A percentile compares a stretch with the other conserved stretches of the same genome.
phyloP scores from a whole-genome alignment of 2,113 vertebrate species.

The Pangasianodon hypophthalmus region DNA sequence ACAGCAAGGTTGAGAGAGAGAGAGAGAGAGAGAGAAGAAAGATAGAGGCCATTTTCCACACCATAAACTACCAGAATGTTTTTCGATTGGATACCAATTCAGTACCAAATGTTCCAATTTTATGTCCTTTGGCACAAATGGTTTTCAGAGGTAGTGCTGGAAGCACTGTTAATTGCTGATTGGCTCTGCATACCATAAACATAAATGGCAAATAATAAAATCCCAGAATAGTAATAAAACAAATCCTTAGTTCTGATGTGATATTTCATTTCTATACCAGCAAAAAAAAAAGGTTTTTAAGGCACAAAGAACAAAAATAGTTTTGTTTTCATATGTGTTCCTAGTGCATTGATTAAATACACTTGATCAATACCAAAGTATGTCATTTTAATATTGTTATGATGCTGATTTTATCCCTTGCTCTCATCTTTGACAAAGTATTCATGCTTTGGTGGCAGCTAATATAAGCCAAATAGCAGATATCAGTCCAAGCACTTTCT shows the following conservation, averaged over 20 bases:
- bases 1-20: background rate
- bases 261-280: background rate
- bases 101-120: constrained; percentile 21
- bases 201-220: background rate
- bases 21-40: background rate
- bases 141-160: background rate
- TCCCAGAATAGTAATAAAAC: background rate
- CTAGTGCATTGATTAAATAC: background rate
- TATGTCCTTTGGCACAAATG: background rate
- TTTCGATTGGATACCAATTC: background rate
- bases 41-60: background rate
- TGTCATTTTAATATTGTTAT: background rate
- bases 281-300: background rate
- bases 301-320: background rate
- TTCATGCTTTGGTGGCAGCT: background rate
- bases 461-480: too few species aligned
- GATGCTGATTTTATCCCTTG: background rate
- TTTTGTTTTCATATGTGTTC: background rate
- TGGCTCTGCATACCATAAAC: constrained; percentile 2
- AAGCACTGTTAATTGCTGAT: background rate
- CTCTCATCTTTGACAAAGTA: too few species aligned
- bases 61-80: background rate
- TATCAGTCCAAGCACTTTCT: background rate
- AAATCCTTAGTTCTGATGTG: background rate
- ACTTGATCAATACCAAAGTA: background rate